Base-by-base conservation (phyloP, 1,140 invertebrate species). In the Drosophila melanica region DNA sequence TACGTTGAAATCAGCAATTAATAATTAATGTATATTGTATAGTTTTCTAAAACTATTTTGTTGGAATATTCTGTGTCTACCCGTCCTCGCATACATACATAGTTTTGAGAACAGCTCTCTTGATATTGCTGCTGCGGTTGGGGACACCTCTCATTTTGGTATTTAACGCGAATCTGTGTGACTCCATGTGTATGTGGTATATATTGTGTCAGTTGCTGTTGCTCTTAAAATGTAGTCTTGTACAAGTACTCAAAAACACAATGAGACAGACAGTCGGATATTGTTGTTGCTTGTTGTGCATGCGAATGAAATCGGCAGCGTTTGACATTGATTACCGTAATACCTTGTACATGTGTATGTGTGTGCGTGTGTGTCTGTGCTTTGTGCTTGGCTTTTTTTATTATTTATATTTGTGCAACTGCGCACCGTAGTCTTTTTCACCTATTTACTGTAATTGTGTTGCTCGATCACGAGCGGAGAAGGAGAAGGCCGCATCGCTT, bases 271-370 rank as follows among this genome's bases (percentile, higher is more conserved):
- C 57, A 42, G 71, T 60, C 58, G 63, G 65, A 74, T 63, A 74
- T 68, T 73, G 58, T 69, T 74, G 71, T 68, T 73, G 71, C 51
- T 59, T 64, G 59, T 64, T 69, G 60, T 65, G 71, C 75, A 79
- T 66, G 78, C 67, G 78, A 82, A 79, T 71, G 72, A 84, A 84
- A 84, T 81, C 82, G 78, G 78, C 75, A 84, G 79, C 81, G 68
- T 85, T 85, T 89, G 84, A 89, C 84, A 89, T 89, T 89, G 84
- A 89, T 89, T 89, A 89, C 84, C 74, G 84, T 89, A 89, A 89
- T 89, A 89, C 84, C 77, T 78, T 84, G 78, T 74, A 11, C 57
- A 33, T 18, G 42, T 70, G 51, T 55, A 23, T 42, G 16, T 70
- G 33, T 70, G 20, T 53, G 70, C 58, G 50, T 82, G 47, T 72